phyloP scores from a whole-genome alignment of 2,888 invertebrate genomes.

The Tinea pellionella region DNA sequence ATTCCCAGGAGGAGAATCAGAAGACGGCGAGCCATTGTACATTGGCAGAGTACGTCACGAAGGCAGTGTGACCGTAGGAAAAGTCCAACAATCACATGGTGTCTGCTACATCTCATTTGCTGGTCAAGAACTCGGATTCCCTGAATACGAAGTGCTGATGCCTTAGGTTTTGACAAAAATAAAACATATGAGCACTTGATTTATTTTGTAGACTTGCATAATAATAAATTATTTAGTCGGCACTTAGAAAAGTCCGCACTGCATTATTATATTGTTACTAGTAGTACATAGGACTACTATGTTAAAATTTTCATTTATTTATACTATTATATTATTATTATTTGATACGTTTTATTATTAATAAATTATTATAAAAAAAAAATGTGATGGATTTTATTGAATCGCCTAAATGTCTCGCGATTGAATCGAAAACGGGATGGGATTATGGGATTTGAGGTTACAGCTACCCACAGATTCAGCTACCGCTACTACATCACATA shows the following conservation, averaged over 20 bases:
- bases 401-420: no score
- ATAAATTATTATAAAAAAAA: constrained; percentile 22
- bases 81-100: constrained; percentile 85
- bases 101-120: constrained; percentile 87
- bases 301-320: neutral
- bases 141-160: constrained; percentile 84
- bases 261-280: constrained; percentile 28
- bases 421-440: no score
- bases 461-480: no score
- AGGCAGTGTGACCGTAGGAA: constrained; percentile 81
- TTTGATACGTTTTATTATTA: constrained; percentile 19
- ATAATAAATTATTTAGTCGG: constrained; percentile 19
- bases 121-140: constrained; percentile 82
- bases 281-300: neutral
- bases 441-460: no score
- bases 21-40: constrained; percentile 83
- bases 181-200: neutral
- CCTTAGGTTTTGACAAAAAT: constrained; percentile 26
- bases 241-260: constrained; percentile 30
- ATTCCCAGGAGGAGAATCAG: constrained; percentile 77
- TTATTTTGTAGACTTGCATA: constrained; percentile 14
- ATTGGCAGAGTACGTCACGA: constrained; percentile 83
- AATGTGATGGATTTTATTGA: constrained; percentile 17
- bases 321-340: constrained; percentile 17
- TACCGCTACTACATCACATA: no score